Evolutionary conservation across 92 coral and sea anemone species (phyloP).

Genomic region (Parazoanthus atlanticus): DNA sequence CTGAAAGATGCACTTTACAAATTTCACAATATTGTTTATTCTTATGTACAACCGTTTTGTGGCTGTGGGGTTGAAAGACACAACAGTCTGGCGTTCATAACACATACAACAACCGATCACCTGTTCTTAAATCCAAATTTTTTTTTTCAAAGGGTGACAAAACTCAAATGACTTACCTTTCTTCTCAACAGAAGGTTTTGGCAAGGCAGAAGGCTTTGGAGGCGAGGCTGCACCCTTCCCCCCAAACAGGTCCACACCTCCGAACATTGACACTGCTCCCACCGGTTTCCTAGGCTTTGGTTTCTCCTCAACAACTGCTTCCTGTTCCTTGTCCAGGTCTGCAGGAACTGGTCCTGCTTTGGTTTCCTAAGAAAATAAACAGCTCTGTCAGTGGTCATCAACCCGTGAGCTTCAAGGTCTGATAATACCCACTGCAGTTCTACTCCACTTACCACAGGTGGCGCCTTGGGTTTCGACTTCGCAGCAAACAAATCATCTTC

Average conservation of each 20-base stretch:
- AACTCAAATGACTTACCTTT: conserved; percentile 29
- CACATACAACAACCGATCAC: too few relatives aligned
- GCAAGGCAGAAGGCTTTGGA: conserved; percentile 17
- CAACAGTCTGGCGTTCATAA: too few relatives aligned
- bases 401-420: too few relatives aligned
- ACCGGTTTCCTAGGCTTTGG: conserved; percentile 76
- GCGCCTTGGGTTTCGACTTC: conserved; percentile 55
- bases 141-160: too few relatives aligned
- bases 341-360: conserved; percentile 34
- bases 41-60: too few relatives aligned
- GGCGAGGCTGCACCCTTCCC: conserved; percentile 50
- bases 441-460: not conserved
- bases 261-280: conserved; percentile 98
- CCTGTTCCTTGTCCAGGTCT: conserved; percentile 22
- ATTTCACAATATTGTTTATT: too few relatives aligned
- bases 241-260: conserved; percentile 94
- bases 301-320: conserved; percentile 36
- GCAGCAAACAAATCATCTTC: conserved; percentile 79
- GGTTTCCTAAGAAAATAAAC: conserved; percentile 9
- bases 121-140: too few relatives aligned
- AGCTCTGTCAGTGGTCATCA: too few relatives aligned
- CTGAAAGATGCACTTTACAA: too few relatives aligned
- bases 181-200: conserved; percentile 12
- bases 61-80: too few relatives aligned
- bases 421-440: too few relatives aligned